phyloP scores from a whole-genome alignment of 1,140 invertebrate genomes.

The Matsumurasca onukii region DNA sequence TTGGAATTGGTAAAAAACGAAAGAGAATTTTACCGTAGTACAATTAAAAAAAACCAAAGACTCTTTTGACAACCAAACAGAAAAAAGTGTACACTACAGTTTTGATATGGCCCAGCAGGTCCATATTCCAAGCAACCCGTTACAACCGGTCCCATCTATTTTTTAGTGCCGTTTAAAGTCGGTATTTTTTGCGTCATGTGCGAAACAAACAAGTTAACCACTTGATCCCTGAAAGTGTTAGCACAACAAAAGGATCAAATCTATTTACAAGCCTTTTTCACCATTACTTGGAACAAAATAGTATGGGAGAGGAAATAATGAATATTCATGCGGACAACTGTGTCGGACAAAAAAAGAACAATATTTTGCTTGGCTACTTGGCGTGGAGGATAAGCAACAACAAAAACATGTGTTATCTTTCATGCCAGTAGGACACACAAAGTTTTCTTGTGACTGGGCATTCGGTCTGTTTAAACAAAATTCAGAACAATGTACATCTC shows the following conservation, averaged over 20 bases:
- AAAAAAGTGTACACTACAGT: slow-evolving; percentile 21
- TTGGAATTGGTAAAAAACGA: not conserved
- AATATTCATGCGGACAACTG: slow-evolving; percentile 37
- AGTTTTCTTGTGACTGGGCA: slow-evolving; percentile 31
- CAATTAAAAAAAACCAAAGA: slow-evolving; percentile 12
- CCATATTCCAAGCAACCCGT: slow-evolving; percentile 33
- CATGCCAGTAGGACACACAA: slow-evolving; percentile 31
- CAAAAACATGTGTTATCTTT: slow-evolving; percentile 22
- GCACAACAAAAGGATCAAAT: slow-evolving; percentile 31
- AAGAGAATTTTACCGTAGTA: slow-evolving; percentile 18
- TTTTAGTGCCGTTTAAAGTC: slow-evolving; percentile 35
- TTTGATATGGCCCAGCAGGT: slow-evolving; percentile 33
- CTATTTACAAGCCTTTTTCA: slow-evolving; percentile 31
- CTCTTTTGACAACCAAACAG: no score
- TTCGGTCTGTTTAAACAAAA: slow-evolving; percentile 30
- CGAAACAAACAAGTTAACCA: slow-evolving; percentile 35
- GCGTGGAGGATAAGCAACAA: slow-evolving; percentile 20
- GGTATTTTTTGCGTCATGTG: slow-evolving; percentile 35
- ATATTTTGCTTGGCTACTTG: slow-evolving; percentile 23
- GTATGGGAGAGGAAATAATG: slow-evolving; percentile 23
- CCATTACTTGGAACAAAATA: slow-evolving; percentile 28
- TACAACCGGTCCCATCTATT: slow-evolving; percentile 34
- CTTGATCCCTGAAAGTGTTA: slow-evolving; percentile 31
- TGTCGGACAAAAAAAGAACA: slow-evolving; percentile 37
- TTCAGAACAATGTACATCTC: slow-evolving; percentile 21